Conservation (phyloP, 2,888 invertebrate species). For the Eristalis intricaria region DNA sequence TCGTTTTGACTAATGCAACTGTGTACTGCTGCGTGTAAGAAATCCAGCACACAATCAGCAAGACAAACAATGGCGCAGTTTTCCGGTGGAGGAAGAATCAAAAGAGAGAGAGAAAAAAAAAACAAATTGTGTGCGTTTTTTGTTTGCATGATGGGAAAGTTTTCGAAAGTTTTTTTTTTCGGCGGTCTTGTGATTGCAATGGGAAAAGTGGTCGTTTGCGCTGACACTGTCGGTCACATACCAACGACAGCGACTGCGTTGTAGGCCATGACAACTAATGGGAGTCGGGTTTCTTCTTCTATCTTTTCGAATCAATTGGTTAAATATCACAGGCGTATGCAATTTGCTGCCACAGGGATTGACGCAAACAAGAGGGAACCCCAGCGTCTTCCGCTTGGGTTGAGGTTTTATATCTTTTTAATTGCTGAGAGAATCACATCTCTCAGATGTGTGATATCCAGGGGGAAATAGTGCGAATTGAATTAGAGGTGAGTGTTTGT, state of each 20-base stretch:
- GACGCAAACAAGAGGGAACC: constrained; percentile 26
- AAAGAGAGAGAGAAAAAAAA: neutral
- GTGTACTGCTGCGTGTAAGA: constrained; percentile 19
- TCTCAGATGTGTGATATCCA: constrained; percentile 18
- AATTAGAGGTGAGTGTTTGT: constrained; percentile 35
- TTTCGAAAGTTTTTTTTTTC: constrained; percentile 65
- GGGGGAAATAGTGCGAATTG: constrained; percentile 36
- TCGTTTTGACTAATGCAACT: constrained; percentile 62
- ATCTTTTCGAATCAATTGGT: constrained; percentile 52
- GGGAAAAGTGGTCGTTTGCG: constrained; percentile 42
- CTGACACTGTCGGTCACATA: constrained; percentile 36
- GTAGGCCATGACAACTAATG: constrained; percentile 41
- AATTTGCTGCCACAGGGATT: constrained; percentile 31
- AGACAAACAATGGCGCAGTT: constrained; percentile 66
- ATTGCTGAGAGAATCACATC: constrained; percentile 26
- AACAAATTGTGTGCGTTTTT: constrained; percentile 29
- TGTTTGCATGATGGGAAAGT: constrained; percentile 71
- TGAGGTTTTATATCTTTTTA: constrained; percentile 37
- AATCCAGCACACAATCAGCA: constrained; percentile 51
- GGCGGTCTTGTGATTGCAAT: constrained; percentile 55
- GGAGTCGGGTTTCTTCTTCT: constrained; percentile 18
- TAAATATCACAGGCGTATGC: constrained; percentile 51
- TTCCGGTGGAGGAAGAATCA: constrained; percentile 47
- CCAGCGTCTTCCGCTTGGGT: constrained; percentile 54
- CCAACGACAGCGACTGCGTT: constrained; percentile 37